These are phyloP conservation scores for Xylota segnis DNA, from an alignment of 2,888 invertebrate genomes.

Conservation along the genomic window DNA sequence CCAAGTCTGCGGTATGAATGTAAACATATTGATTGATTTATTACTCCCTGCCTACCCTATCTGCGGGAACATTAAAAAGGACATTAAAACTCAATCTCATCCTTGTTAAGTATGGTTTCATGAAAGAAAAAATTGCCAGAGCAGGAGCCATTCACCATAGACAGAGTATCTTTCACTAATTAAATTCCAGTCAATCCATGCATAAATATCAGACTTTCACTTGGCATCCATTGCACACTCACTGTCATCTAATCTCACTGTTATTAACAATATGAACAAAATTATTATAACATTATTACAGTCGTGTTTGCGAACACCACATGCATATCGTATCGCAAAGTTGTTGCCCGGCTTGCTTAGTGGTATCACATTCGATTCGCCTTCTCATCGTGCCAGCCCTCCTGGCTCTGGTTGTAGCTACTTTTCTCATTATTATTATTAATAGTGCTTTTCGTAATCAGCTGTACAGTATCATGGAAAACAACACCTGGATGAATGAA, in stretches of 20 bases:
- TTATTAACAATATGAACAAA: conserved; percentile 55
- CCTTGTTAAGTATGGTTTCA: no score
- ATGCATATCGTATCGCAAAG: conserved; percentile 55
- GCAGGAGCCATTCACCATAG: no score
- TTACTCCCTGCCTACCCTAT: background rate
- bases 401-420: conserved; percentile 25
- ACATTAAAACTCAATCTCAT: background rate
- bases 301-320: conserved; percentile 46
- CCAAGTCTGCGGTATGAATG: background rate
- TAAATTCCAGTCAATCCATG: conserved; percentile 22
- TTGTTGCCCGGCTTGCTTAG: conserved; percentile 20
- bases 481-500: conserved; percentile 65
- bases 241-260: conserved; percentile 52
- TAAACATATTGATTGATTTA: background rate
- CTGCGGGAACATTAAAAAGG: background rate
- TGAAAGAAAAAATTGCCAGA: no score
- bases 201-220: conserved; percentile 43
- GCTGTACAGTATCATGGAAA: conserved; percentile 37
- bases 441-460: conserved; percentile 65
- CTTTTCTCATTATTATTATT: conserved; percentile 60
- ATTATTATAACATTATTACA: conserved; percentile 44
- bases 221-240: conserved; percentile 10
- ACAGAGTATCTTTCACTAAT: conserved; percentile 24
- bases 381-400: conserved; percentile 45
- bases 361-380: conserved; percentile 44